These are phyloP conservation scores for Labrus mixtus DNA, from an alignment of 2,113 vertebrate species.

Conservation along the genomic window DNA sequence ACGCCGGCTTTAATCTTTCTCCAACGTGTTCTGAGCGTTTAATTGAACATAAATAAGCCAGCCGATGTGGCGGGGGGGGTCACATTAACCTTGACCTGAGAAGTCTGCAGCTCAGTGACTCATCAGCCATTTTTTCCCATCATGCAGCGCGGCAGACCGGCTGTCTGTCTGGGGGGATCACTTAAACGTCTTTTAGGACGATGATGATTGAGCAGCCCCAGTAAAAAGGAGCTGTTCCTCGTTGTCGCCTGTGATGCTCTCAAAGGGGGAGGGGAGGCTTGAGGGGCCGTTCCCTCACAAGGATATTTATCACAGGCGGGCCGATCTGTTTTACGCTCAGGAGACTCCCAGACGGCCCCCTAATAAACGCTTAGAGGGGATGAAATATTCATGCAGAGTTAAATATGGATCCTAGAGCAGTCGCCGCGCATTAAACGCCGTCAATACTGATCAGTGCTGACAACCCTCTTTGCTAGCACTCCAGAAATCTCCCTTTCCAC, in stretches of 20 bases:
- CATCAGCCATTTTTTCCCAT: slow-evolving; percentile 56
- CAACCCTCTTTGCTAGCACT: slow-evolving; percentile 49
- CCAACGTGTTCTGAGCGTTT: slow-evolving; percentile 64
- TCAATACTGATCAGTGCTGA: slow-evolving; percentile 77
- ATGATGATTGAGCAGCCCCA: slow-evolving; percentile 57
- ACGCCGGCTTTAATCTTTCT: slow-evolving; percentile 59
- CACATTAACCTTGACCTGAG: slow-evolving; percentile 71
- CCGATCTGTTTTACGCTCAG: slow-evolving; percentile 64
- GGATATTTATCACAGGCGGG: slow-evolving; percentile 75
- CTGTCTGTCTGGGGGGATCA: slow-evolving; percentile 45
- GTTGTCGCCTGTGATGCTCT: slow-evolving; percentile 31
- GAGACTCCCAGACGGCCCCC: slow-evolving; percentile 68
- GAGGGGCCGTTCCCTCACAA: slow-evolving; percentile 48
- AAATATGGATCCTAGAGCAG: slow-evolving; percentile 80
- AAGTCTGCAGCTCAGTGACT: slow-evolving; percentile 58
- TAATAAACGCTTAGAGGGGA: slow-evolving; percentile 78
- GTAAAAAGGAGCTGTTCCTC: slow-evolving; percentile 52
- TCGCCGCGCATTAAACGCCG: slow-evolving; percentile 69
- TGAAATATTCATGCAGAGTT: slow-evolving; percentile 82
- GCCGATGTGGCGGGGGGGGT: slow-evolving; percentile 32
- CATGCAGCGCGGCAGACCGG: slow-evolving; percentile 45
- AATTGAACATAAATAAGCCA: slow-evolving; percentile 71
- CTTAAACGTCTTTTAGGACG: slow-evolving; percentile 34
- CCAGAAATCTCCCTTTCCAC: neutral
- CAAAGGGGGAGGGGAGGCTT: slow-evolving; percentile 48